A percentile compares a stretch with the other conserved stretches of the same genome.
Evolutionary conservation across 2,888 invertebrate genomes (phyloP).

Genomic region (Drosophila nigritarsus): DNA sequence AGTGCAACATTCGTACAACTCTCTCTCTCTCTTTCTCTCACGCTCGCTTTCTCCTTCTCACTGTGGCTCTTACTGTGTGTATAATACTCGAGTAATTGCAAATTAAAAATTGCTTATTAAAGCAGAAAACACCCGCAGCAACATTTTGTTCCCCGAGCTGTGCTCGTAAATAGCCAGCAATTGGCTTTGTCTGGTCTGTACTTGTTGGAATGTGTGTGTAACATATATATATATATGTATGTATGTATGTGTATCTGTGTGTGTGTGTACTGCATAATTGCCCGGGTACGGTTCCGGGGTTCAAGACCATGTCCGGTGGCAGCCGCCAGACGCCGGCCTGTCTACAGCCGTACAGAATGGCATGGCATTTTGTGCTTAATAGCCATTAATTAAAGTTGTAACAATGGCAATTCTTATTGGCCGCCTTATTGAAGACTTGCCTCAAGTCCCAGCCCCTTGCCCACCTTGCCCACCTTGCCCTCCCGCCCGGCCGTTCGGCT

Average conservation of each 20-base stretch:
- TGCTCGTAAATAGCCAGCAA: slow-evolving; percentile 60
- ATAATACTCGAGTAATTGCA: slow-evolving; percentile 73
- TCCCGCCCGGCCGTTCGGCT: background rate
- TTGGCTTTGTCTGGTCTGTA: slow-evolving; percentile 42
- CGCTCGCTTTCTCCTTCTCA: background rate
- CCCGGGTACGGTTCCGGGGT: slow-evolving; percentile 30
- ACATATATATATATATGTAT: background rate
- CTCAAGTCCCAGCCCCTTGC: background rate
- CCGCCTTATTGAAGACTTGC: slow-evolving; percentile 33
- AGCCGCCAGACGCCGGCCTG: slow-evolving; percentile 46
- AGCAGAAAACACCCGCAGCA: slow-evolving; percentile 59
- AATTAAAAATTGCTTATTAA: slow-evolving; percentile 81
- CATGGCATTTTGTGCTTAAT: slow-evolving; percentile 63
- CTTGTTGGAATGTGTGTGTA: slow-evolving; percentile 11
- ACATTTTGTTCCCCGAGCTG: slow-evolving; percentile 20
- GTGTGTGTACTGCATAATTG: slow-evolving; percentile 39
- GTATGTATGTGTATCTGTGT: background rate
- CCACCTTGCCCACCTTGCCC: background rate
- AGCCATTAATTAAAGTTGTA: slow-evolving; percentile 75
- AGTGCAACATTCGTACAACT: slow-evolving; percentile 17
- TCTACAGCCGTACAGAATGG: slow-evolving; percentile 58
- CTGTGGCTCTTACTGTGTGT: background rate
- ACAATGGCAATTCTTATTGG: slow-evolving; percentile 73
- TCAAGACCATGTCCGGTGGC: slow-evolving; percentile 20
- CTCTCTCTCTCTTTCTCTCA: background rate